These are phyloP conservation scores for Octopus bimaculoides DNA, from an alignment of 1,140 invertebrate genomes.

Conservation along the genomic window DNA sequence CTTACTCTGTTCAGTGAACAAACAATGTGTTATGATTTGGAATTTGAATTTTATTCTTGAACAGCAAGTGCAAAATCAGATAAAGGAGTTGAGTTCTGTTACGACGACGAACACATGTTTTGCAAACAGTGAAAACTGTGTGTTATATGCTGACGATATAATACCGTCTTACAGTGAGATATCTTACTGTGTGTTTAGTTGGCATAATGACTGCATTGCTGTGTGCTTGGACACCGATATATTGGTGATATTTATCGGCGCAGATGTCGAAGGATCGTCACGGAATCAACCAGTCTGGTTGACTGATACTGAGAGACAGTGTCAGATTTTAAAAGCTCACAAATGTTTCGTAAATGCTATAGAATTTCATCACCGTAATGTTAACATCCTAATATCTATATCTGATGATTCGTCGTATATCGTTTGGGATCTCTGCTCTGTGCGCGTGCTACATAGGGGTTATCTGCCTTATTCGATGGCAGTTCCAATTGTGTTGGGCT, in stretches of 20 bases:
- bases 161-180: not conserved
- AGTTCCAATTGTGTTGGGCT: constrained; percentile 24
- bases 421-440: constrained; percentile 46
- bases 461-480: constrained; percentile 46
- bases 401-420: constrained; percentile 53
- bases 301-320: no score
- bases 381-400: constrained; percentile 47
- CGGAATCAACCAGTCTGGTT: no score
- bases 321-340: constrained; percentile 40
- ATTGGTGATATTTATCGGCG: no score
- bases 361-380: constrained; percentile 51
- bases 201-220: constrained; percentile 19
- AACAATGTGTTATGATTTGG: not conserved
- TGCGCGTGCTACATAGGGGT: constrained; percentile 39
- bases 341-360: constrained; percentile 39
- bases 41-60: not conserved
- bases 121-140: not conserved
- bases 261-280: no score
- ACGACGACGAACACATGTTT: not conserved
- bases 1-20: not conserved
- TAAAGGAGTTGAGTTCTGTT: not conserved
- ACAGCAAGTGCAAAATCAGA: not conserved
- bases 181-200: not conserved
- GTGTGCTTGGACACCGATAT: not conserved
- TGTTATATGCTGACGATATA: not conserved